phyloP scores from a whole-genome alignment of 1,140 invertebrate species.

The Grapholita molesta region DNA sequence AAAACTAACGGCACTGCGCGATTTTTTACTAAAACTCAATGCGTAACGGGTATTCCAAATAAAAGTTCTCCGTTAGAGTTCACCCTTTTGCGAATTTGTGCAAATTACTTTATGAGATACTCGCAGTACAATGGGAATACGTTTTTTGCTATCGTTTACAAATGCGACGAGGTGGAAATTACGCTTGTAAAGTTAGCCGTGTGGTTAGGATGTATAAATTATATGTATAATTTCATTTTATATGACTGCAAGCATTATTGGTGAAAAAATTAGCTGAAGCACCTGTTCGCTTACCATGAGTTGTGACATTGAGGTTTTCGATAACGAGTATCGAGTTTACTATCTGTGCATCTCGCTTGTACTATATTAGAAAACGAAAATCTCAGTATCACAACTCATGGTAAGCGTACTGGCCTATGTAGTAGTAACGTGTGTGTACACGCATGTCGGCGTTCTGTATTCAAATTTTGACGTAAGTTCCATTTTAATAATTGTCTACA shows the following conservation, averaged over 20 bases:
- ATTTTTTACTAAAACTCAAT: slow-evolving; percentile 44
- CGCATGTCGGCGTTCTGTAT: no score
- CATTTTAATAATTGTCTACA: no score
- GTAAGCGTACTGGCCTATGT: no score
- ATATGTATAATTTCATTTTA: background rate
- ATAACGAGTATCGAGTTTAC: no score
- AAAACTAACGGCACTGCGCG: slow-evolving; percentile 35
- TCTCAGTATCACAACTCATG: no score
- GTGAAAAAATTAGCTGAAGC: no score
- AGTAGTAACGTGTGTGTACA: no score
- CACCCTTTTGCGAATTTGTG: slow-evolving; percentile 74
- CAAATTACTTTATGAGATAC: slow-evolving; percentile 73
- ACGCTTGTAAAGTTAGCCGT: slow-evolving; percentile 34
- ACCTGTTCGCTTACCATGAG: no score
- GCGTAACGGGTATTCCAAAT: slow-evolving; percentile 53
- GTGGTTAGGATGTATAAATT: background rate
- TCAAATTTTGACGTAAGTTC: no score
- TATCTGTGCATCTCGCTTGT: no score
- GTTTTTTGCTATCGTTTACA: slow-evolving; percentile 62
- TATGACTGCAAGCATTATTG: background rate
- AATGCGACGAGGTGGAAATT: slow-evolving; percentile 42
- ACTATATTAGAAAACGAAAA: no score
- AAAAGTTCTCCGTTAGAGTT: slow-evolving; percentile 52
- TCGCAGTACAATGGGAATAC: slow-evolving; percentile 46
- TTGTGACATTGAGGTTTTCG: no score